Evolutionary conservation across 2,113 vertebrate genomes (phyloP), one percentile per base, ranked within the genome.

Genomic region (Syngnathoides biaculeatus): DNA sequence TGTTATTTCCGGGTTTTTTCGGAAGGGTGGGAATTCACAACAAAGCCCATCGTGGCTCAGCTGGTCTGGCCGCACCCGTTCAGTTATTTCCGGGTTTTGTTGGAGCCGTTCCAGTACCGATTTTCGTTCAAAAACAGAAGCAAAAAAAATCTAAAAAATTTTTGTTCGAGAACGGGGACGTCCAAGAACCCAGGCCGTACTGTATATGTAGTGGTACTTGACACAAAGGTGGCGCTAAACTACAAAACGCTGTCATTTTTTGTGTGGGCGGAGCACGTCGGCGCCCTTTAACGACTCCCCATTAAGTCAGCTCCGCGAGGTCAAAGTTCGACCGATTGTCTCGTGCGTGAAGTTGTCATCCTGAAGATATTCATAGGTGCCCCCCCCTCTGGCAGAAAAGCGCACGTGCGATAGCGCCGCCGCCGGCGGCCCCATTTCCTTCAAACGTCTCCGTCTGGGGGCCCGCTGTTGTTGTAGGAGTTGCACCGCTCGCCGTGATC

Each of bases 401-500:
- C 2, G 26, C 14, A 26, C 22, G 26, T 14, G 48, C 22, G 26
- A 55, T 55, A 24, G 1, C 13, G 4, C 22, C 22, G n/a, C 48
- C 2, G 7, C 48, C 8, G 52, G 13, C 19, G 4, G 26, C 19
- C 55, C 26, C 55, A 55, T 55, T 55, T 55, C 52, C 24, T 55
- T 55, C 22, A 55, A 55, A 26, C 38, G 9, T 60, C 30, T 58
- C 24, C 56, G 27, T 20, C 15, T 56, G 13, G 53, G 20, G 48
- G 14, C 20, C n/a, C 8, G 48, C 19, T 60, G 26, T n/a, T 39
- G 19, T 60, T n/a, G 59, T 22, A 14, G 22, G 59, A 42, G 39
- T 61, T n/a, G 10, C 30, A 43, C 20, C 24, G 80, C 39, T 35
- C n/a, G 22, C 68, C 57, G 45, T 64, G 73, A 79, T 82, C 68